Percentiles rank a stretch among this genome's conserved stretches.
These are phyloP conservation scores for Ooceraea biroi DNA, from an alignment of 1,140 invertebrate species.

Conservation along the genomic window DNA sequence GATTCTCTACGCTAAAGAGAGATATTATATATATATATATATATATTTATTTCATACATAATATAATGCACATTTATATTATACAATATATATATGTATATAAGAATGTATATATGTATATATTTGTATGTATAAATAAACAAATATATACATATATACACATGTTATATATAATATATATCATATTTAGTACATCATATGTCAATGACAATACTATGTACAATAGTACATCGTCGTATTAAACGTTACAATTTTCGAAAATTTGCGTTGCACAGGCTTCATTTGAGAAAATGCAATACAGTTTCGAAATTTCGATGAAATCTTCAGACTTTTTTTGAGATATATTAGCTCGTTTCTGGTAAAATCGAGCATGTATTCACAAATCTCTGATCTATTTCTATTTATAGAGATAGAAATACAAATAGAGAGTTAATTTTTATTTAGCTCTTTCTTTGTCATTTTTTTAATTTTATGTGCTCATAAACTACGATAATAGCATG, in stretches of 20 bases:
- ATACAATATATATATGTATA: no score
- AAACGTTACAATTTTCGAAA: conserved; percentile 12
- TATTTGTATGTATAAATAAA: no score
- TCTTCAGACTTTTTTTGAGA: not conserved
- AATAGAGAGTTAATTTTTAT: no score
- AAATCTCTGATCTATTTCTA: not conserved
- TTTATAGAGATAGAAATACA: no score
- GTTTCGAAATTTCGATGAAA: conserved; percentile 7
- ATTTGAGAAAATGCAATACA: conserved; percentile 33
- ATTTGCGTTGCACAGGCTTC: conserved; percentile 5
- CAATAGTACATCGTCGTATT: not conserved
- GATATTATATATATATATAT: conserved; percentile 6
- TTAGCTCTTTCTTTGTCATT: no score
- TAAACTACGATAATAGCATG: no score
- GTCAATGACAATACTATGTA: not conserved
- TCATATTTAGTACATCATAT: not conserved
- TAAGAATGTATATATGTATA: no score
- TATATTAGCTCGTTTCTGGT: not conserved
- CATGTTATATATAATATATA: not conserved
- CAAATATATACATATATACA: not conserved
- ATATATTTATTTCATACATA: not conserved
- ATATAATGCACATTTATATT: not conserved
- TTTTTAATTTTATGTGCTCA: no score
- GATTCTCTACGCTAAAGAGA: conserved; percentile 19
- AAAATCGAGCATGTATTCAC: not conserved